These are phyloP conservation scores for Pristiophorus japonicus DNA, from an alignment of 2,113 vertebrate genomes.

Conservation along the genomic window DNA sequence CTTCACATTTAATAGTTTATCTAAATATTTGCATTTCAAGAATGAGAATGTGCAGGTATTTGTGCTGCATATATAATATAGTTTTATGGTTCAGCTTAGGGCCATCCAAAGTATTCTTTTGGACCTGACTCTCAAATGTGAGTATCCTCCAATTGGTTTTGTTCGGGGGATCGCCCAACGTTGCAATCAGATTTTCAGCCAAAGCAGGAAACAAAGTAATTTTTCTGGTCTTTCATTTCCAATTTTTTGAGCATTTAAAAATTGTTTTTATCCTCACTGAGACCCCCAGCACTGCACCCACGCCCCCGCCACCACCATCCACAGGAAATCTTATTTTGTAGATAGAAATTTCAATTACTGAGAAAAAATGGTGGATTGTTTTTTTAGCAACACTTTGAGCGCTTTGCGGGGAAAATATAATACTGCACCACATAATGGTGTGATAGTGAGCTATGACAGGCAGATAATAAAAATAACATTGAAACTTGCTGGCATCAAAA, in stretches of 20 bases:
- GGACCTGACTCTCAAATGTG: neutral
- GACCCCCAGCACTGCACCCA: neutral
- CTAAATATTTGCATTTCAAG: too few species aligned
- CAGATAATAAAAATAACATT: neutral
- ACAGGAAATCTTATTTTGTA: neutral
- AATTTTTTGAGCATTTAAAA: neutral
- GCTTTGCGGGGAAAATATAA: neutral
- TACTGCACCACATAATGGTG: neutral
- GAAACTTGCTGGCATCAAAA: too few species aligned
- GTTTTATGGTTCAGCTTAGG: neutral
- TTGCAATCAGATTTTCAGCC: neutral
- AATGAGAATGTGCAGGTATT: too few species aligned
- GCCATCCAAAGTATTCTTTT: neutral
- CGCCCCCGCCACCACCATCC: neutral
- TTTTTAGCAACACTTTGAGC: neutral
- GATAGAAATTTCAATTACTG: neutral
- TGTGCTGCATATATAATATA: neutral
- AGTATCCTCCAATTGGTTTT: neutral
- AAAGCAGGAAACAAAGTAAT: neutral
- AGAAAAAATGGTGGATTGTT: neutral
- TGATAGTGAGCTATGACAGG: neutral
- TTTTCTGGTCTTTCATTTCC: neutral
- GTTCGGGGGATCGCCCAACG: neutral
- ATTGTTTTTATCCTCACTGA: neutral
- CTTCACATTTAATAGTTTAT: too few species aligned